Evolutionary conservation across 2,888 invertebrate genomes (phyloP).

Genomic region (Achlya flavicornis): DNA sequence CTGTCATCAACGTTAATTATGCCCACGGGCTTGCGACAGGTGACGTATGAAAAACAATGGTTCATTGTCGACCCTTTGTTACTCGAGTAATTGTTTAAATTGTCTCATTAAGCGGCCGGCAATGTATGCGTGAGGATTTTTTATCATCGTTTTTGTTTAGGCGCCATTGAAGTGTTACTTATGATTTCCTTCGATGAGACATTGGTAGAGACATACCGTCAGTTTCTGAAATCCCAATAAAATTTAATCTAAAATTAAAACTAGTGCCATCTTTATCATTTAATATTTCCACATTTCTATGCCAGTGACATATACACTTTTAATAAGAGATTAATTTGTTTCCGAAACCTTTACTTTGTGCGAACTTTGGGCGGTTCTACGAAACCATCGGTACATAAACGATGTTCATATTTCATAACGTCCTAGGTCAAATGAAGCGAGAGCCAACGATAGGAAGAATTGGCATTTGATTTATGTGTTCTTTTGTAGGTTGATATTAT

Average conservation of each 20-base stretch:
- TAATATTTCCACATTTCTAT: too few relatives aligned
- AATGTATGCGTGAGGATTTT: constrained; percentile 32
- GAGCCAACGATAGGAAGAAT: constrained; percentile 40
- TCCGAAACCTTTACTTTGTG: constrained; percentile 16
- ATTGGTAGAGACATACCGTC: too few relatives aligned
- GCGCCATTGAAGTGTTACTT: constrained; percentile 37
- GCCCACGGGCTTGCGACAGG: constrained; percentile 48
- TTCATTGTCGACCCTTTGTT: constrained; percentile 56
- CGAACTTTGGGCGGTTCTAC: constrained; percentile 23
- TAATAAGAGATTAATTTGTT: constrained; percentile 15
- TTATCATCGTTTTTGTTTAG: constrained; percentile 43
- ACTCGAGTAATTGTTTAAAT: constrained; percentile 60
- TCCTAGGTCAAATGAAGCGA: constrained; percentile 41
- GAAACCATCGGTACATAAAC: constrained; percentile 35
- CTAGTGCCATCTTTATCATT: too few relatives aligned
- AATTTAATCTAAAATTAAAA: too few relatives aligned
- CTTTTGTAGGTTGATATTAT: not conserved
- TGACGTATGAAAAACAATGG: constrained; percentile 64
- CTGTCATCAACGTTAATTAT: constrained; percentile 65
- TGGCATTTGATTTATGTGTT: constrained; percentile 39
- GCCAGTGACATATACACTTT: not conserved
- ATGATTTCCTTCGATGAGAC: constrained; percentile 17
- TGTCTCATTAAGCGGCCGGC: constrained; percentile 56
- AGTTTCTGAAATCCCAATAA: too few relatives aligned
- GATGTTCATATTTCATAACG: constrained; percentile 43